These are phyloP conservation scores for Cinara cedri DNA, from an alignment of 2,888 invertebrate genomes.

Conservation along the genomic window DNA sequence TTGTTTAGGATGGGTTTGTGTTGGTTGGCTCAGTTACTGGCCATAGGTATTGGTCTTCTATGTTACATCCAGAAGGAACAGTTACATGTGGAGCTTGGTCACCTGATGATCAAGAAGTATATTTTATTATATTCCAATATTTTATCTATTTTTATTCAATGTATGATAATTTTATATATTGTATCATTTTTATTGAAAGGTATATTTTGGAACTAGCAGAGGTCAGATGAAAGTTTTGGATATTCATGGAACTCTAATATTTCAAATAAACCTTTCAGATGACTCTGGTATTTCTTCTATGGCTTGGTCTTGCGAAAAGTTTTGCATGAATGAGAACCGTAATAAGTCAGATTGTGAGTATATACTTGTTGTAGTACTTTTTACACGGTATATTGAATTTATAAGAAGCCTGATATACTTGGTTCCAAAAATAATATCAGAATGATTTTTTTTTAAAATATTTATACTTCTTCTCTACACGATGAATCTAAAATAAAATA, in stretches of 20 bases:
- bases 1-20: conserved; percentile 89
- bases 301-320: conserved; percentile 97
- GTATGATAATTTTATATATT: not conserved
- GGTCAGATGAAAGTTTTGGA: conserved; percentile 97
- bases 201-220: conserved; percentile 93
- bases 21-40: conserved; percentile 96
- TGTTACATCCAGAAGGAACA: conserved; percentile 90
- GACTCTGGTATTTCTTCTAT: conserved; percentile 88
- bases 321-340: conserved; percentile 91
- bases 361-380: not conserved
- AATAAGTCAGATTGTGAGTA: conserved; percentile 67
- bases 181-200: conserved; percentile 65
- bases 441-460: too few species aligned
- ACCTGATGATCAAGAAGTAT: conserved; percentile 89
- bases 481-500: not conserved
- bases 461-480: too few species aligned
- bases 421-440: too few species aligned
- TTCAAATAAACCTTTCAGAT: conserved; percentile 85
- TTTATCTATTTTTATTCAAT: not conserved
- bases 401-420: too few species aligned
- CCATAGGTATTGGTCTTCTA: conserved; percentile 97
- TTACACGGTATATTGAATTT: not conserved
- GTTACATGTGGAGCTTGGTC: conserved; percentile 98
- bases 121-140: not conserved
- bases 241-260: conserved; percentile 93